phyloP scores from a whole-genome alignment of 2,113 vertebrate genomes.

The Lepidothrix coronata region DNA sequence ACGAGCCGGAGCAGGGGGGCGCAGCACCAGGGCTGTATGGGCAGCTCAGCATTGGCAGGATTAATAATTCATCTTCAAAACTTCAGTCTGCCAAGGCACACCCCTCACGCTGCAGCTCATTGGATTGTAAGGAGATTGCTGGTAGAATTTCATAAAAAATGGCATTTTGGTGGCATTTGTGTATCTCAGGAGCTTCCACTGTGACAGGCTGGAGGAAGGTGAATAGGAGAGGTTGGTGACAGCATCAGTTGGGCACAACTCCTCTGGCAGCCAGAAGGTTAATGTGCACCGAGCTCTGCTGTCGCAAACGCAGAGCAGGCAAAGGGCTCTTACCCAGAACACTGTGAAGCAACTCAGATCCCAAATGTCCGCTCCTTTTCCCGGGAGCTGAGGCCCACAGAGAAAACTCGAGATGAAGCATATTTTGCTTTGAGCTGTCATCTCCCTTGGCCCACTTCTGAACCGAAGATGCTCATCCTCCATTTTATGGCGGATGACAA shows the following conservation, averaged over 20 bases:
- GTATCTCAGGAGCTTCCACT: rapidly evolving
- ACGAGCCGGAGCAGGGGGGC: neutral
- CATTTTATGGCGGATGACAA: constrained; percentile 58
- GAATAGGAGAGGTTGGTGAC: neutral
- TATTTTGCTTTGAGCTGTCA: constrained; percentile 21
- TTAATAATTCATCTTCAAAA: constrained; percentile 23
- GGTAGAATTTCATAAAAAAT: rapidly evolving
- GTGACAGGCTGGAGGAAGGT: neutral
- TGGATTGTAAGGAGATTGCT: neutral
- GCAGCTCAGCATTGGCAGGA: neutral
- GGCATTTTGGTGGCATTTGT: neutral
- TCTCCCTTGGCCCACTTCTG: constrained; percentile 51
- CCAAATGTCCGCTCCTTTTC: neutral
- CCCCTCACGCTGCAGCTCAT: neutral
- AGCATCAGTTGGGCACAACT: neutral
- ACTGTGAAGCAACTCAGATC: constrained; percentile 4
- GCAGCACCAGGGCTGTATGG: neutral
- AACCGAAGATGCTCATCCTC: constrained; percentile 47
- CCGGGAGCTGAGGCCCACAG: neutral
- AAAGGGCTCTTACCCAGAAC: neutral
- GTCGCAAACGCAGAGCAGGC: neutral
- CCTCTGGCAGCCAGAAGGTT: neutral
- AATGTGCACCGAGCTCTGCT: neutral
- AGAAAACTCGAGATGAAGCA: neutral
- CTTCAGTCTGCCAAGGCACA: neutral